Base-by-base conservation (phyloP, 2,888 invertebrate genomes). In the Matsumyia berberina region DNA sequence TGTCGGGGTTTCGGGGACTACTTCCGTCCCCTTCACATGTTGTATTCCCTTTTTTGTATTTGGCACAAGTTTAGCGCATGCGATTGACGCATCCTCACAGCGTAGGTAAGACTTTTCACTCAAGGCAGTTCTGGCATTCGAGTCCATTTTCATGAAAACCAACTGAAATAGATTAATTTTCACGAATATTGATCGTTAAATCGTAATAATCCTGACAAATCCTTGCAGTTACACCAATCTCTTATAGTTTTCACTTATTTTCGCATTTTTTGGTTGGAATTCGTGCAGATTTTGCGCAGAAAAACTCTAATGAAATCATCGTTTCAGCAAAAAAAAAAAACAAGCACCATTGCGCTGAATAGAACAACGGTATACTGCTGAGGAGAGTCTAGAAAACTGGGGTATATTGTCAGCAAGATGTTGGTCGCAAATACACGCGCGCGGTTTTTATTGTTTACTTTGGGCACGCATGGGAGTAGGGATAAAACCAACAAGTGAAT, bases 401-500 rank as follows among this genome's bases (percentile, higher is more conserved):
- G 2, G 12, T 3, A 24, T 17, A 2, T 39, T 12, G 7, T 15
- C 55, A 33, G 6, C 17, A 3, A 42, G n/a, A 64, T 64, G 46
- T 12, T 37, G 35, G 66, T 57, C 31, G 66, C 42, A 53, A 73
- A 76, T 29, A 73, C 67, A 69, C 35, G 62, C 62, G 51, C 49
- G 62, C 24, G 24, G 24, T 44, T 57, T 67, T 72, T 67, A 67
- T 83, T 83, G 79, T 83, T 83, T 83, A 79, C 73, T 83, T 79
- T 83, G 44, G 58, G 31, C 29, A 73, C 78, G 69, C 72, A 78
- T 69, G 67, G 58, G 49, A 73, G 53, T 57, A 51, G 70, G 70
- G 66, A 77, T 72, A 83, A 79, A 83, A 74, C 83, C 83, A 83
- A 83, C 83, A 83, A 83, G 83, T 83, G 83, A 83, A 74, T 83